These are phyloP conservation scores for Pollenia griseotomentosa DNA, from an alignment of 2,888 invertebrate genomes.

Conservation along the genomic window DNA sequence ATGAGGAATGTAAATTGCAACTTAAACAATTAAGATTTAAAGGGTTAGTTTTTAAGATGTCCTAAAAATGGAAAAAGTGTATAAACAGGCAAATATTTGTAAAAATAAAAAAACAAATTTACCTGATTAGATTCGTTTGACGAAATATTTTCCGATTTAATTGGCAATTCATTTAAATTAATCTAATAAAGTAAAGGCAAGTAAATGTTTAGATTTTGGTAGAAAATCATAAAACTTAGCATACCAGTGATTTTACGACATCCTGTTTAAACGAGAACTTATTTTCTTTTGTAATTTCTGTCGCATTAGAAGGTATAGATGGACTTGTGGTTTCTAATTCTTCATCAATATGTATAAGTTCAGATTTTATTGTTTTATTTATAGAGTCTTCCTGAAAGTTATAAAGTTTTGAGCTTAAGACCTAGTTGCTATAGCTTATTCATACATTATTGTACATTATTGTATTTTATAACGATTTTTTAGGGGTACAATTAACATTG, in stretches of 20 bases:
- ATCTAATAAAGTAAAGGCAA: conserved; percentile 13
- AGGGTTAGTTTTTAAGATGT: background rate
- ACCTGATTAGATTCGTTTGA: conserved; percentile 14
- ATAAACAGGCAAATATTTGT: background rate
- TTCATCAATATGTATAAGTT: background rate
- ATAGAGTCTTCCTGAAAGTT: background rate
- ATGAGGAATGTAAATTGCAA: conserved; percentile 23
- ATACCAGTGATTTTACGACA: background rate
- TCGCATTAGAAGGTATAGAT: background rate
- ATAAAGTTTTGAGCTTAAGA: too few species aligned
- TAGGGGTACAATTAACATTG: too few species aligned
- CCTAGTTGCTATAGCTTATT: too few species aligned
- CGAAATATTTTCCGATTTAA: conserved; percentile 30
- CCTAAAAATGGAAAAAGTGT: background rate
- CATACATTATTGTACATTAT: too few species aligned
- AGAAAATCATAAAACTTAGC: background rate
- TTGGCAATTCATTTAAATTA: conserved; percentile 28
- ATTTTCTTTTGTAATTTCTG: background rate
- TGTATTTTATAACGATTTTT: too few species aligned
- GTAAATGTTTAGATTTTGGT: background rate
- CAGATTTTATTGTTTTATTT: background rate
- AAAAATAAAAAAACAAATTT: background rate
- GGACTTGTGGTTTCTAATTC: background rate
- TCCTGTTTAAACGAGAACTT: background rate
- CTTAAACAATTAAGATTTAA: background rate